Evolutionary conservation across 2,113 vertebrate species (phyloP).

Genomic region (Aspidoscelis tigris): DNA sequence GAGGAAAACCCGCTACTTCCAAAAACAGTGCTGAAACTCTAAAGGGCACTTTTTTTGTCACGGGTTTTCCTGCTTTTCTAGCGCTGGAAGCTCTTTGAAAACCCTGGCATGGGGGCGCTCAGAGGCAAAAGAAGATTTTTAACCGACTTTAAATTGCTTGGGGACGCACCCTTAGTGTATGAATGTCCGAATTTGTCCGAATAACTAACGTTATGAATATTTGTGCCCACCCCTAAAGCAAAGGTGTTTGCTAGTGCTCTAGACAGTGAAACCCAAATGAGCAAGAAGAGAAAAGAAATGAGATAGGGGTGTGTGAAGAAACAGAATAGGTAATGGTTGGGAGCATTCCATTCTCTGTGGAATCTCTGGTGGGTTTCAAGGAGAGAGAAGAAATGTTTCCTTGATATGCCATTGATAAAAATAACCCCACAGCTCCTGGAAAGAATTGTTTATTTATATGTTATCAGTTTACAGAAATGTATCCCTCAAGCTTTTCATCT

Average conservation of each 20-base stretch:
- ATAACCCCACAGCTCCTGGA: slow-evolving; percentile 35
- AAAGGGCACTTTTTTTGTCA: too few species aligned
- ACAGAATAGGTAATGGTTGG: not conserved
- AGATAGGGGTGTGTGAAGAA: slow-evolving; percentile 6
- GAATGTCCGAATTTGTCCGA: too few species aligned
- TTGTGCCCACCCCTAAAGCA: not conserved
- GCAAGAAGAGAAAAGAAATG: not conserved
- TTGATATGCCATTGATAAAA: slow-evolving; percentile 42
- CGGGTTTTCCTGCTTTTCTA: too few species aligned
- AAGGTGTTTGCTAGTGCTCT: not conserved
- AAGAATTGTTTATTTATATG: slow-evolving; percentile 33
- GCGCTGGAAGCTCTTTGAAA: too few species aligned
- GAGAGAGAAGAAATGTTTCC: slow-evolving; percentile 27
- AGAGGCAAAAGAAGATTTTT: too few species aligned
- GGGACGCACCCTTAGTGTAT: too few species aligned
- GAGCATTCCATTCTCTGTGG: slow-evolving; percentile 23
- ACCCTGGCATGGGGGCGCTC: too few species aligned
- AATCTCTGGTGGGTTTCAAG: slow-evolving; percentile 43
- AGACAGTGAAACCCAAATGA: not conserved
- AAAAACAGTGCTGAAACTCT: too few species aligned
- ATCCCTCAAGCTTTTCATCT: slow-evolving; percentile 1
- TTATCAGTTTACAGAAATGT: not conserved
- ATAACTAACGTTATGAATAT: too few species aligned
- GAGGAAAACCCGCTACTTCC: too few species aligned
- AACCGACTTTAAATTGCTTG: too few species aligned